Percentiles rank a stretch among this genome's conserved stretches.
These are phyloP conservation scores for Copidosoma floridanum DNA, from an alignment of 1,140 invertebrate genomes.

Conservation along the genomic window DNA sequence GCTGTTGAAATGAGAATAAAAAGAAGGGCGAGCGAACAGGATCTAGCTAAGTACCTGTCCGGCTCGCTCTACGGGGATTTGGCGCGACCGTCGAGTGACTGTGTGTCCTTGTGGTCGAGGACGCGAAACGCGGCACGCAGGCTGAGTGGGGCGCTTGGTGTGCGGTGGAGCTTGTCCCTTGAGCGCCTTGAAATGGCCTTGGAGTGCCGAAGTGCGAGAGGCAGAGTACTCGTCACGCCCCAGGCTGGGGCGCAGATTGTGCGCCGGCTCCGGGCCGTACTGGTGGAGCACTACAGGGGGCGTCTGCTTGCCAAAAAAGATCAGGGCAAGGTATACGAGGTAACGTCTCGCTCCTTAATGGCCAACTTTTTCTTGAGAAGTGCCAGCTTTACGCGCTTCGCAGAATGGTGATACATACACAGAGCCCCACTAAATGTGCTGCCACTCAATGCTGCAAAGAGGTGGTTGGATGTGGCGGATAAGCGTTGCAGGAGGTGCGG, in stretches of 20 bases:
- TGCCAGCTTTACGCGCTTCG: conserved; percentile 39
- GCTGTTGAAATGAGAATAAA: conserved; percentile 27
- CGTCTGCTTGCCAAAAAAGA: conserved; percentile 20
- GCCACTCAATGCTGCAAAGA: conserved; percentile 42
- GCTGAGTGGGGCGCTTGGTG: conserved; percentile 18
- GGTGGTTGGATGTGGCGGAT: too few relatives aligned
- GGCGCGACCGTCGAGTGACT: conserved; percentile 9
- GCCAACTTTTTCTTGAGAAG: conserved; percentile 36
- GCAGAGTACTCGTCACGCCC: too few relatives aligned
- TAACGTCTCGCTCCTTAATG: neutral
- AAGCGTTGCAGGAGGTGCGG: too few relatives aligned
- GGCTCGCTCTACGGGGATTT: neutral
- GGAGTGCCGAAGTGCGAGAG: too few relatives aligned
- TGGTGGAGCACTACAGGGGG: conserved; percentile 18
- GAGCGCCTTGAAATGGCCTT: too few relatives aligned
- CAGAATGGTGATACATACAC: conserved; percentile 49
- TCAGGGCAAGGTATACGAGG: conserved; percentile 33
- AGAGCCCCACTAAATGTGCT: conserved; percentile 41
- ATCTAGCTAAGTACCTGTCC: conserved; percentile 30
- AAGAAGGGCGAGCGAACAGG: too few relatives aligned
- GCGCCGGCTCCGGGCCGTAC: too few relatives aligned
- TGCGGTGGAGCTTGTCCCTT: too few relatives aligned
- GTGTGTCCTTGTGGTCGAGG: conserved; percentile 29
- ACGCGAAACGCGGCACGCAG: conserved; percentile 19
- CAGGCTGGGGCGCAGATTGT: too few relatives aligned